Base-by-base conservation (phyloP, 2,797 vertebrate species). In the Lagocephalus sceleratus region DNA sequence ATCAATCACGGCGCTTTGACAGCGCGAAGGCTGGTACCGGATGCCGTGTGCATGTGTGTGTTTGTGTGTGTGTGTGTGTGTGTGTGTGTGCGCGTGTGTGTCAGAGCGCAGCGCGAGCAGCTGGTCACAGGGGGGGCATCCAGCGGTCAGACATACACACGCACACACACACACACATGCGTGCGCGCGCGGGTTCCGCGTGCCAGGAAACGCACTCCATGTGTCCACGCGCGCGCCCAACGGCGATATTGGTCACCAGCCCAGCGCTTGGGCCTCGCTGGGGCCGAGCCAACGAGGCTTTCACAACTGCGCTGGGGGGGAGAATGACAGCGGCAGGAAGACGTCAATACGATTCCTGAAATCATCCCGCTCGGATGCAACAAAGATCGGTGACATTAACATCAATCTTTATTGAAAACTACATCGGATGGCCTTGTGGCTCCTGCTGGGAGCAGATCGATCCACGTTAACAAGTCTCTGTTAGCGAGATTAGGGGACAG, bases 321-420 rank as follows among this genome's bases (percentile, higher is more conserved):
- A 60, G 35, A 60, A 47, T 35, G 35, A 35, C 19, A 22, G 43
- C 39, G 53, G 51, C 51, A 59, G 68, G 9, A 63, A 15, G 26
- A 20, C 21, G 54, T 68, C 55, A 12, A 69, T 73, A 56, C 46
- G 39, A 55, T 63, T 71, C 51, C 54, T 71, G n/a, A 70, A 67
- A 65, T 47, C 42, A 47, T 47, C 20, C n/a, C 10, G 43, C 6
- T 60, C 43, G 8, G 32, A 52, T 9, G 57, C 35, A 49, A 47
- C 22, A 19, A 2, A 42, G 55, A 39, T 22, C 22, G 12, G 32
- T 14, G 32, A 35, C 32, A 10, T 35, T 35, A 8, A n/a, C 20
- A 21, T 9, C 21, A 6, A 54, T 51, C 20, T 9, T 46, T 56
- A 51, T 5, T 25, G 10, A 4, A 35, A 40, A 14, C 12, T n/a